Base-by-base conservation (phyloP, 2,797 vertebrate genomes). In the Helostoma temminkii region DNA sequence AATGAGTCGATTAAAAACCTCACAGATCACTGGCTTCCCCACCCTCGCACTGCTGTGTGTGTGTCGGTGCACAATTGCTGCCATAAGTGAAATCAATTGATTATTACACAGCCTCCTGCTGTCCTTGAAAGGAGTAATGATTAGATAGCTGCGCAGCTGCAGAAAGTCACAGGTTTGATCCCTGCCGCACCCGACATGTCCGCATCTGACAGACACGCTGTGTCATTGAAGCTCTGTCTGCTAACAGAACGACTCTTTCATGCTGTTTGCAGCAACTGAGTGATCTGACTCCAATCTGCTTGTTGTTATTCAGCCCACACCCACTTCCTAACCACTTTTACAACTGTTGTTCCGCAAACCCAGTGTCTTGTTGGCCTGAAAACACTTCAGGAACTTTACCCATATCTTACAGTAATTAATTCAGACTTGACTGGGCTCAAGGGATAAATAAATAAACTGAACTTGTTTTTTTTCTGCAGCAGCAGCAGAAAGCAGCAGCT, bases 1-100 rank as follows among this genome's bases (percentile, higher is more conserved):
- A 72, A 85, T 83, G 63, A 82, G 52, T 72, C 83, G 49, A 70
- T 90, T 82, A 80, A 49, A 76, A 77, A 21, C 36, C 52, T 71
- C 59, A 11, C 26, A 56, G 28, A 75, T 41, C 8, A 4, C 9
- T 14, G 37, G 39, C 15, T 45, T 32, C 36, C 50, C 32, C 56
- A 55, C n/a, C 42, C 46, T 64, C 3, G 5, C 56, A 24, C 36
- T 11, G 24, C 1, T 22, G 22, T 71, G 73, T 61, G 10, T 21
- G 47, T 41, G 22, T n/a, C n/a, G 18, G 0, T 54, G 50, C 36
- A 28, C 3, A 16, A 41, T 47, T n/a, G 10, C 11, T 56, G 67
- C 39, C 22, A 55, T 1, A 36, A 55, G 50, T 6, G 9, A 59
- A 55, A 32, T 65, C 9, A 79, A 64, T 74, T 21, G 58, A 59